Evolutionary conservation across 2,888 invertebrate genomes (phyloP), one percentile per base, ranked within the genome.

Genomic region (Lasioglossum villosulum): DNA sequence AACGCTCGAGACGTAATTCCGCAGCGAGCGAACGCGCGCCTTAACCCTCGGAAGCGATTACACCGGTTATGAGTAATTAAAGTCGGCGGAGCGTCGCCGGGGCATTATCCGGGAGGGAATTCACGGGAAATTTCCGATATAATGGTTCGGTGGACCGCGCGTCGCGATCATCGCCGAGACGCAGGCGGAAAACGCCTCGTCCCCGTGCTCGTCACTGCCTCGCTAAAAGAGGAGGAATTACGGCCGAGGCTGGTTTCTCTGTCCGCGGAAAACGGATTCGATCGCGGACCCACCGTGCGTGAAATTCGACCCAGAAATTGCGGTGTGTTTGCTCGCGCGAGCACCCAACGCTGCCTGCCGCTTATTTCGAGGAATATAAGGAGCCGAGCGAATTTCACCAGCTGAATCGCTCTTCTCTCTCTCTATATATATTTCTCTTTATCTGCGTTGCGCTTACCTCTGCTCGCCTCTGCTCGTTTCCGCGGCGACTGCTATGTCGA

Each of bases 1-100:
- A 86, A 78, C 82, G 83, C 66, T 68, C 86, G 78, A 19, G 34
- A 82, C 82, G 81, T 68, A 74, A 86, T 89, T 88, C 80, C 84
- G 73, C 63, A 63, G 30, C 63, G 84, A 78, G 83, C 68, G 86
- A 52, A n/a, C 52, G 81, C 78, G 74, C 84, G 80, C 81, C 80
- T 83, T 83, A 84, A 84, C 83, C 34, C 83, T 81, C 77, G 74
- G 76, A 82, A 84, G 83, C 81, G 82, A 90, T 90, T 86, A 81
- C 68, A 19, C 34, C 71, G 75, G 77, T 88, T 84, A 80, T 63
- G 81, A 84, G 74, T 83, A 77, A 84, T 82, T 86, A 86, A 83
- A 87, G 82, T 80, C 77, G 78, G 84, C 80, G 63, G 63, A 78
- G 75, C 59, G 78, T 83, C 73, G 80, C 74, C 74, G 42, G 39